Evolutionary conservation across 2,888 invertebrate species (phyloP).

Genomic region (Gastrophysa polygoni): DNA sequence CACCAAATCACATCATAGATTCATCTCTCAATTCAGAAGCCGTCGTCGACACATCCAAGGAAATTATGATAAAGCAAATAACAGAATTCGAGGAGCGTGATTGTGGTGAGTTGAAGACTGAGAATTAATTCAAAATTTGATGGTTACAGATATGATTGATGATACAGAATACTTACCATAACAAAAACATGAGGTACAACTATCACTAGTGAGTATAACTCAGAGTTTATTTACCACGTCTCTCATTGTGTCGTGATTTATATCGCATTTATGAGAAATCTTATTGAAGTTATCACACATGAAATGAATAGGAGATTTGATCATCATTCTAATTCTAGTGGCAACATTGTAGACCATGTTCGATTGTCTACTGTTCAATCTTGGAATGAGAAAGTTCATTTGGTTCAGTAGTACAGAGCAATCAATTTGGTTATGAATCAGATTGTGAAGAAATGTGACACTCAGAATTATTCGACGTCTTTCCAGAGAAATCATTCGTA

Average conservation of each 20-base stretch:
- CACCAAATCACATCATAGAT: no score
- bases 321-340: background rate
- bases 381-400: conserved; percentile 3
- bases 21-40: no score
- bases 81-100: no score
- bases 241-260: conserved; percentile 55
- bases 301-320: background rate
- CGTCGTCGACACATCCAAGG: no score
- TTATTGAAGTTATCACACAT: background rate
- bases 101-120: no score
- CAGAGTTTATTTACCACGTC: conserved; percentile 49
- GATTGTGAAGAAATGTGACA: conserved; percentile 2
- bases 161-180: no score
- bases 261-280: background rate
- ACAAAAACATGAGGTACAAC: no score
- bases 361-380: background rate
- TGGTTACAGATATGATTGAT: no score
- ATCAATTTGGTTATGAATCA: conserved; percentile 7
- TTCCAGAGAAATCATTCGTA: background rate
- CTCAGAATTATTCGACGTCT: conserved; percentile 1
- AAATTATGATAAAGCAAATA: no score
- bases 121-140: no score
- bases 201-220: background rate
- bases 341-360: background rate
- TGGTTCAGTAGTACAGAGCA: conserved; percentile 4